Base-by-base conservation (phyloP, 2,888 invertebrate genomes). In the Megastigmus dorsalis region DNA sequence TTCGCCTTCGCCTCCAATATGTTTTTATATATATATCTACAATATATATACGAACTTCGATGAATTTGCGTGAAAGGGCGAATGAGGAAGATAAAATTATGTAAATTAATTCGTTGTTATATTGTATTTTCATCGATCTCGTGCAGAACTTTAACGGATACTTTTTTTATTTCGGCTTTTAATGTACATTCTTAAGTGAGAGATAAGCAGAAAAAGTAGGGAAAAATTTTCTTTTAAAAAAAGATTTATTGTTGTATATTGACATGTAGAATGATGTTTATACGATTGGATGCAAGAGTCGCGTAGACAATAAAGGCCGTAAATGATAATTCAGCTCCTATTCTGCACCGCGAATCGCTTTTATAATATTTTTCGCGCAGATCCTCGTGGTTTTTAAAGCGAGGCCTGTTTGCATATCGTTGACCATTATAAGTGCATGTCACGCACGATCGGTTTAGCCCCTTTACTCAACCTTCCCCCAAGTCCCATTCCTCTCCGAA, bases 371-470 rank as follows among this genome's bases (percentile, higher is more conserved):
- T 63, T 63, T 57, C 36, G 45, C 28, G 66, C 23, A 54, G 38
- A 38, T 60, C 60, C 67, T 67, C 45, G 45, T 66, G 38, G 45
- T 65, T 74, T 59, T 30, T 74, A 59, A 72, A 77, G 74, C 67
- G 68, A 76, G 67, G 75, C 66, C 62, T 74, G 67, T 80, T 78
- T 79, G 73, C 76, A 79, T 74, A 79, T 73, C 79, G 75, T 78
- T 78, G 77, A 79, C 60, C 71, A 78, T 78, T 62, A 50, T 59
- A 71, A 68, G 77, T 79, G 71, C 74, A 55, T 38, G 76, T 72
- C 38, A 72, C 74, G 77, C 72, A 77, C 79, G 78, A 79, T 81
- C 79, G 79, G 79, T 80, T 78, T 71, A n/a, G n/a, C 68, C 50
- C 57, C 23, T 43, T 9, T 36, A 62, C 43, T 5, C n/a, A n/a